phyloP scores from a whole-genome alignment of 1,140 invertebrate species.

The Aphelenchoides fujianensis region DNA sequence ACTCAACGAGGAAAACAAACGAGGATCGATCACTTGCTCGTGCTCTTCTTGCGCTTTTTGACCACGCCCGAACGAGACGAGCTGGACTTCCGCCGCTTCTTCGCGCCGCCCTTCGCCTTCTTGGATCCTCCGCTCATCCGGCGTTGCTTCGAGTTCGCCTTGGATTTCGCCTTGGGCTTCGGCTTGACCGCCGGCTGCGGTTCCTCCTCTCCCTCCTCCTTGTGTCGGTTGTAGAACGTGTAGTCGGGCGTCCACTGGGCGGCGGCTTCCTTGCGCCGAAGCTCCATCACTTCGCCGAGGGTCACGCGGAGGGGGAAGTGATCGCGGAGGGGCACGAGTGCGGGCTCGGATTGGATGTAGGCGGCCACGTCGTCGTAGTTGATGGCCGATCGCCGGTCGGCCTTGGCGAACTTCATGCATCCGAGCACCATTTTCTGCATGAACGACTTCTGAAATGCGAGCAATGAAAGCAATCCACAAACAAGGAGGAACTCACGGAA shows the following conservation, averaged over 20 bases:
- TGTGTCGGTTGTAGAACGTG: constrained; percentile 4
- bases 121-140: not conserved
- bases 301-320: not conserved
- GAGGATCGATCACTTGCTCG: not conserved
- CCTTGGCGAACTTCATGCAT: not conserved
- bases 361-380: constrained; percentile 1
- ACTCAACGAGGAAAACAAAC: too few species aligned
- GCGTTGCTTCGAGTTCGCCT: constrained; percentile 1
- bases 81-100: not conserved
- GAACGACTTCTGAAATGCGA: constrained; percentile 6
- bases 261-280: not conserved
- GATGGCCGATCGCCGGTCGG: not conserved
- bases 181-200: not conserved
- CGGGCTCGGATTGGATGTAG: not conserved
- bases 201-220: not conserved
- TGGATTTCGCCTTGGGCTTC: constrained; percentile 1
- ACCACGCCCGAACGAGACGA: not conserved
- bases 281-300: not conserved
- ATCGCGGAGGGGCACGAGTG: not conserved
- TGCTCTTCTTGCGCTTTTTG: not conserved
- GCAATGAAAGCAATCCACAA: not conserved
- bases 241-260: not conserved
- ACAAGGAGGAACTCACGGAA: not conserved
- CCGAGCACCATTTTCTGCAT: not conserved
- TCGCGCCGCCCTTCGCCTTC: not conserved